Evolutionary conservation across 2,113 vertebrate genomes (phyloP).

Genomic region (Anhinga anhinga): DNA sequence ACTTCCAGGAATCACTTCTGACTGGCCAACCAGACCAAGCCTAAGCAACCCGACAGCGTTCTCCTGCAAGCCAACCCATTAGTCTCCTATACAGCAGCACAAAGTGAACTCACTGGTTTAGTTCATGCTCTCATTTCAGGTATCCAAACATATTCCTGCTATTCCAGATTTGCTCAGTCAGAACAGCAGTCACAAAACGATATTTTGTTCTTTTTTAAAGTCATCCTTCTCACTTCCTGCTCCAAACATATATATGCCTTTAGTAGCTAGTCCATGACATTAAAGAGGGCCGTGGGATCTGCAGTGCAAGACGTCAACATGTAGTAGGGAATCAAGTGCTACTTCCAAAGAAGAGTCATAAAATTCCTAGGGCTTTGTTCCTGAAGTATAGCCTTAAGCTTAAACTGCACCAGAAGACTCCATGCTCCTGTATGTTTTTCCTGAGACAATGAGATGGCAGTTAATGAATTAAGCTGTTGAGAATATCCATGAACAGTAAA

Average conservation of each 20-base stretch:
- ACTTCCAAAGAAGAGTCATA: not conserved
- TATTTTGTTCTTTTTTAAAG: not conserved
- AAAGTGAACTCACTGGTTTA: not conserved
- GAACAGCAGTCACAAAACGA: not conserved
- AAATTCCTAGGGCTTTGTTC: not conserved
- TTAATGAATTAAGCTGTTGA: not conserved
- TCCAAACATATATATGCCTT: rapidly evolving
- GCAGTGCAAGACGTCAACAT: rapidly evolving
- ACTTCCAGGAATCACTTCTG: not conserved
- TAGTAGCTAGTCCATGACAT: not conserved
- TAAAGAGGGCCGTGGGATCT: not conserved
- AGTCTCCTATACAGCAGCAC: not conserved
- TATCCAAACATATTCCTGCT: rapidly evolving
- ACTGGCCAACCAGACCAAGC: not conserved
- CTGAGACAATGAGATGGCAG: not conserved
- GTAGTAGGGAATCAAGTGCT: rapidly evolving
- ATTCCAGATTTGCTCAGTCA: not conserved
- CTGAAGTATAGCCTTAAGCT: not conserved
- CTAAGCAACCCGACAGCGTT: not conserved
- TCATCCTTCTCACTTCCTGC: not conserved
- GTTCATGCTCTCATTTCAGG: not conserved
- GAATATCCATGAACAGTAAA: not conserved
- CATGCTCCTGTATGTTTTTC: rapidly evolving
- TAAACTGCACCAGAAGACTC: not conserved
- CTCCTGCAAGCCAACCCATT: not conserved